A percentile compares a stretch with the other conserved stretches of the same genome.
Evolutionary conservation across 2,797 vertebrate genomes (phyloP).

Genomic region (Synaphobranchus kaupii): DNA sequence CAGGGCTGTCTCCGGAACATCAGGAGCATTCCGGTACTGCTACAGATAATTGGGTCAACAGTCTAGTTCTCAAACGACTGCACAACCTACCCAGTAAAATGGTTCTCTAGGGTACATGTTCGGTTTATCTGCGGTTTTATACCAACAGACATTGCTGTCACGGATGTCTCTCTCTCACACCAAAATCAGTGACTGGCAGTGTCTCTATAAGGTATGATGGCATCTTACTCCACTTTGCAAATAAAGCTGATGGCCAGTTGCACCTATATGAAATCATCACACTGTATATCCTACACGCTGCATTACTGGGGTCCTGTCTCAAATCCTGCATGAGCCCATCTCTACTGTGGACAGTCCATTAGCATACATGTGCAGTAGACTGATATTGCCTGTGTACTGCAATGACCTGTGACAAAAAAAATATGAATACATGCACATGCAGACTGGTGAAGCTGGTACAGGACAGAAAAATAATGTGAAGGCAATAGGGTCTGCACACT

Average conservation of each 20-base stretch:
- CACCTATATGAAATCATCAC: neutral
- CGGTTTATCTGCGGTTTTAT: slow-evolving; percentile 30
- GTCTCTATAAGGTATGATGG: slow-evolving; percentile 85
- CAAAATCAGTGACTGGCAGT: slow-evolving; percentile 90
- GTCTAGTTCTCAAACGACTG: neutral
- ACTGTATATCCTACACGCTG: neutral
- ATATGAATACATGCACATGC: too few species aligned
- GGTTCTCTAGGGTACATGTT: neutral
- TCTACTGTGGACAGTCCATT: neutral
- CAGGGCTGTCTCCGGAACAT: slow-evolving; percentile 86
- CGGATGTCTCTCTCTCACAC: slow-evolving; percentile 89
- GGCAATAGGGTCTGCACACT: too few species aligned
- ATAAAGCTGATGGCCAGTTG: neutral
- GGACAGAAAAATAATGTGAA: too few species aligned
- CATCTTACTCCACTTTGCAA: neutral
- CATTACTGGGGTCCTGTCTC: neutral
- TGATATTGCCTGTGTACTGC: neutral
- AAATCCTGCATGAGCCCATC: neutral
- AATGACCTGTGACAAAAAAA: too few species aligned
- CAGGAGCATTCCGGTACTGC: slow-evolving; percentile 84
- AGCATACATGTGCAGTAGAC: neutral
- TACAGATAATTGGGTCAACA: neutral
- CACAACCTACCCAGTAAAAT: neutral
- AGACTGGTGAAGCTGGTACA: too few species aligned
- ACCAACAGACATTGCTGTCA: slow-evolving; percentile 80